phyloP scores from a whole-genome alignment of 2,113 vertebrate species.

The Apaloderma vittatum region DNA sequence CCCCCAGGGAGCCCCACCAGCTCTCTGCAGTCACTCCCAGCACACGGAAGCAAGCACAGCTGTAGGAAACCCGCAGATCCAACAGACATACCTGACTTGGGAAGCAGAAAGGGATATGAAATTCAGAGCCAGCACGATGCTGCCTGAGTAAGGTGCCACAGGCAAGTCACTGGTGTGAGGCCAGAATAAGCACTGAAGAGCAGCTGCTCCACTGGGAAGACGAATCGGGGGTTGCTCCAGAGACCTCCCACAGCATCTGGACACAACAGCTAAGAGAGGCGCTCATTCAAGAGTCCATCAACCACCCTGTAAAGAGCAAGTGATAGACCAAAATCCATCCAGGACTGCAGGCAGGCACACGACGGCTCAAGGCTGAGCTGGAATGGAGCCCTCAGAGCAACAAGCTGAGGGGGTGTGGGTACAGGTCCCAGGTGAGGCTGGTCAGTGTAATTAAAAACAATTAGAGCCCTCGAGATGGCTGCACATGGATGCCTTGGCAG shows the following conservation, averaged over 20 bases:
- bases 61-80: background rate
- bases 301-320: background rate
- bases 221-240: rapidly evolving
- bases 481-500: background rate
- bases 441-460: background rate
- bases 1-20: background rate
- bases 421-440: background rate
- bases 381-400: background rate
- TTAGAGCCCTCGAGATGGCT: background rate
- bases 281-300: background rate
- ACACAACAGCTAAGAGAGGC: background rate
- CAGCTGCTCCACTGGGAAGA: background rate
- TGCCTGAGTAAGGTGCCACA: background rate
- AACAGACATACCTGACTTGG: background rate
- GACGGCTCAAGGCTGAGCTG: background rate
- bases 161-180: background rate
- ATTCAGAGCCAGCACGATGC: rapidly evolving
- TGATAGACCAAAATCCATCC: rapidly evolving
- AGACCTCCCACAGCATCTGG: background rate
- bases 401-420: background rate
- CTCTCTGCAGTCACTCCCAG: background rate
- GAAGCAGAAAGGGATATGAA: background rate
- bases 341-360: rapidly evolving
- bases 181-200: background rate
- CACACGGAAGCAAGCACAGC: rapidly evolving